Base-by-base conservation (phyloP, 2,113 vertebrate species). In the Anthoscopus minutus region DNA sequence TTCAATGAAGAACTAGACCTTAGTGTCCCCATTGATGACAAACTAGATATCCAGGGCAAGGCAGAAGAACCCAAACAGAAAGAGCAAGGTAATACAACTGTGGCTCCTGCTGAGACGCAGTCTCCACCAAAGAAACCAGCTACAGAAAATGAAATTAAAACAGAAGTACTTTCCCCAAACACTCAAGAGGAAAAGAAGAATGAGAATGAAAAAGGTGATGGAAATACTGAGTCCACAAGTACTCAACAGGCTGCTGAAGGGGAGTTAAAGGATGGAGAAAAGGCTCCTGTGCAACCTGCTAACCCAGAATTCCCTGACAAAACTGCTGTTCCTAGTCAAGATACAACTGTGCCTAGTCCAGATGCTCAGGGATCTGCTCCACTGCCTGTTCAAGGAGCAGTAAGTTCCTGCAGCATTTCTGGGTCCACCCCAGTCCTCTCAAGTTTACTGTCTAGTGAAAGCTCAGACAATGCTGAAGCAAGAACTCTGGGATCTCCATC, bases 1-100 rank as follows among this genome's bases (percentile, higher is more conserved):
- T 99, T 99, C 92, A 99, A 98, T 18, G 99, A 99, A 93, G 99
- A 99, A 65, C 96, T 99, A 56, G 99, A 99, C 82, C 98, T 99
- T 13, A 98, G 53, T 56, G 99, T 99, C 60, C 96, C 98, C 1
- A 97, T 98, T 42, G 99, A 99, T 90, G 99, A 99, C 69, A 98
- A 98, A 76, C 71, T 98, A 53, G 98, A 98, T 87, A 94, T 97
- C 51, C 98, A 97, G 15, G 88, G 96, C 83, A 97, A 93, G 40
- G 58, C 95, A 61, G 91, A 94, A 74, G 98, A 98, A 54, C 66
- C 91, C 12, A 94, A 97, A 74, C 97, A 95, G 78, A 97, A 97
- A 22, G 93, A 98, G 40, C 96, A 81, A 78, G 94, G 92, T 71
- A 98, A 97, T 54, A 96, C 92, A 96, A 87, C 80, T 48, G 21